A percentile compares a stretch with the other conserved stretches of the same genome.
phyloP scores from a whole-genome alignment of 2,797 vertebrate species.

The Enteromius unitaeniatus region DNA sequence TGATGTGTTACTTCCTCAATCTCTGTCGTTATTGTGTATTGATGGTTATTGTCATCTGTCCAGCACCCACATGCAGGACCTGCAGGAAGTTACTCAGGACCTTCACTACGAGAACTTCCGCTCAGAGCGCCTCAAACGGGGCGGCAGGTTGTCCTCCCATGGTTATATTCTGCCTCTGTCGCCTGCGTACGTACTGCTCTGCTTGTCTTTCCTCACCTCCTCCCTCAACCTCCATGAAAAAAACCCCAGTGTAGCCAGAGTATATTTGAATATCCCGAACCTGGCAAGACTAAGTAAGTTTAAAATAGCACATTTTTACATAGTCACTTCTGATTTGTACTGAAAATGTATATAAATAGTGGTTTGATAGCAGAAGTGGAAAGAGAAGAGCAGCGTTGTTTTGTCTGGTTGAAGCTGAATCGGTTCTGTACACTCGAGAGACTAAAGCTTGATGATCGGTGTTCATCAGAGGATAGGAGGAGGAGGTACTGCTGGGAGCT shows the following conservation, averaged over 20 bases:
- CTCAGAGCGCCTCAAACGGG: constrained; percentile 95
- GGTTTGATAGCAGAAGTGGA: background rate
- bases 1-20: background rate
- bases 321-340: constrained; percentile 22
- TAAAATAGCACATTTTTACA: constrained; percentile 2
- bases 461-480: constrained; percentile 41
- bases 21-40: constrained; percentile 11
- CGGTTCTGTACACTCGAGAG: background rate
- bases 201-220: constrained; percentile 74
- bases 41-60: constrained; percentile 31
- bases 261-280: constrained; percentile 15
- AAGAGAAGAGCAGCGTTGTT: background rate
- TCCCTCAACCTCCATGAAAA: constrained; percentile 48
- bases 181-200: constrained; percentile 77
- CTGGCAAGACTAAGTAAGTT: background rate
- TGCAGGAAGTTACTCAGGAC: constrained; percentile 99
- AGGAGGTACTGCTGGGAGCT: constrained; percentile 59
- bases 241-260: background rate
- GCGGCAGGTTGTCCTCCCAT: constrained; percentile 88
- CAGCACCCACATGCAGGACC: constrained; percentile 99
- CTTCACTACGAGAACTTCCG: constrained; percentile 99
- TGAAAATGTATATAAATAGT: background rate
- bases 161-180: constrained; percentile 77
- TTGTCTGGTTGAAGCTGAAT: background rate
- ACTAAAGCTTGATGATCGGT: constrained; percentile 6